phyloP scores from a whole-genome alignment of 2,797 vertebrate genomes.

The Darevskia nairensis region DNA sequence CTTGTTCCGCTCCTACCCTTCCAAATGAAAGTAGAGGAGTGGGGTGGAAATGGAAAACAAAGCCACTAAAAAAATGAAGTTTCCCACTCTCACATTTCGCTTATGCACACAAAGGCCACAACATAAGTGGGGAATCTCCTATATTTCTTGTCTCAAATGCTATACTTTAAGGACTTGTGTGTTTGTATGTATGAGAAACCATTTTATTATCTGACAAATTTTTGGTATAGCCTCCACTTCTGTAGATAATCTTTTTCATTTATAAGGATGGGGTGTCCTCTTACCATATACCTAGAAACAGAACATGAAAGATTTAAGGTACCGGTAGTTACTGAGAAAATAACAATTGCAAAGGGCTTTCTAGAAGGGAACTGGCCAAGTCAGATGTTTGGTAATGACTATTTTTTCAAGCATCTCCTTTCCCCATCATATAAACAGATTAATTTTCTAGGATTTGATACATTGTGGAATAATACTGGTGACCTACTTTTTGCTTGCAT shows the following conservation, averaged over 20 bases:
- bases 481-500: conserved; percentile 30
- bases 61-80: no score
- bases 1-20: no score
- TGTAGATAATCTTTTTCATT: background rate
- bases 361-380: background rate
- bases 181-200: no score
- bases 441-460: background rate
- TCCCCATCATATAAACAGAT: conserved; percentile 14
- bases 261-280: background rate
- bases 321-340: no score
- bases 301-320: background rate
- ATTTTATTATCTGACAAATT: no score
- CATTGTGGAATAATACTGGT: conserved; percentile 15
- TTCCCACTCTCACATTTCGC: no score
- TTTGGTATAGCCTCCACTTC: no score
- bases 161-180: background rate
- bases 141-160: background rate
- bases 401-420: background rate
- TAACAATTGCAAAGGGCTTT: background rate
- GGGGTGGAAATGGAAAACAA: no score
- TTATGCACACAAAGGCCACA: no score
- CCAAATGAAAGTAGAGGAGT: no score
- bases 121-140: no score
- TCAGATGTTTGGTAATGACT: background rate
- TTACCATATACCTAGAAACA: no score